A percentile compares a stretch with the other conserved stretches of the same genome.
Evolutionary conservation across 2,797 vertebrate species (phyloP).

Genomic region (Avahi laniger): DNA sequence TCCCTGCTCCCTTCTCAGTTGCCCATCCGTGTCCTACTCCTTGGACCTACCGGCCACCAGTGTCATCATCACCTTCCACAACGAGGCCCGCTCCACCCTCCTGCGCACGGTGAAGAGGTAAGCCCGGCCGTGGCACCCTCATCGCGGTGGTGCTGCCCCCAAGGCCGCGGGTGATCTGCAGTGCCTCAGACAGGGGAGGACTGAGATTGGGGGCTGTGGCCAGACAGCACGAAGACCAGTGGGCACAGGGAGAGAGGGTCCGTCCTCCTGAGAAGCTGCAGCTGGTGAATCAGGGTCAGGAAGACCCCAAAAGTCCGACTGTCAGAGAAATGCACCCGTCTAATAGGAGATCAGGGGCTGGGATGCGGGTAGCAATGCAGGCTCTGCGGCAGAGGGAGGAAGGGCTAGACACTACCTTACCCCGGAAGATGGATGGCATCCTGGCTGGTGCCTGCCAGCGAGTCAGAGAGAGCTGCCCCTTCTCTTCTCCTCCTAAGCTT

Average conservation of each 20-base stretch:
- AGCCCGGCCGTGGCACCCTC: neutral
- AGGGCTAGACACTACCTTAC: neutral
- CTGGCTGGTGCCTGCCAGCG: neutral
- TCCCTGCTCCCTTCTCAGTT: slow-evolving; percentile 84
- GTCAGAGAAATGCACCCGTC: neutral
- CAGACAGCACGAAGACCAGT: rapidly evolving
- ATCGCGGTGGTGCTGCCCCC: rapidly evolving
- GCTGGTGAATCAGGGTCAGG: neutral
- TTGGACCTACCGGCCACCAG: slow-evolving; percentile 93
- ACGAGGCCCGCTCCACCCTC: slow-evolving; percentile 96
- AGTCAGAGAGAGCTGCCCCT: neutral
- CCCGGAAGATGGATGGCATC: neutral
- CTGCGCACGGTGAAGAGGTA: slow-evolving; percentile 97
- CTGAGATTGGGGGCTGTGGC: neutral
- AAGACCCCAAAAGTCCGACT: neutral
- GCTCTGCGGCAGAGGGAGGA: neutral
- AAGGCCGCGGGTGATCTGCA: rapidly evolving
- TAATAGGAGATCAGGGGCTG: neutral
- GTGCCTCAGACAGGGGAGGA: neutral
- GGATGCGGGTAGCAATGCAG: neutral
- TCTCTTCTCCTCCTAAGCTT: neutral
- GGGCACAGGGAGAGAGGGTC: neutral
- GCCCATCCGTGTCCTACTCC: slow-evolving; percentile 92
- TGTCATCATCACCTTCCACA: slow-evolving; percentile 98
- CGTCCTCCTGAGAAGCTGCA: slow-evolving; percentile 4